Evolutionary conservation across 2,113 vertebrate genomes (phyloP).

Genomic region (Grus americana): DNA sequence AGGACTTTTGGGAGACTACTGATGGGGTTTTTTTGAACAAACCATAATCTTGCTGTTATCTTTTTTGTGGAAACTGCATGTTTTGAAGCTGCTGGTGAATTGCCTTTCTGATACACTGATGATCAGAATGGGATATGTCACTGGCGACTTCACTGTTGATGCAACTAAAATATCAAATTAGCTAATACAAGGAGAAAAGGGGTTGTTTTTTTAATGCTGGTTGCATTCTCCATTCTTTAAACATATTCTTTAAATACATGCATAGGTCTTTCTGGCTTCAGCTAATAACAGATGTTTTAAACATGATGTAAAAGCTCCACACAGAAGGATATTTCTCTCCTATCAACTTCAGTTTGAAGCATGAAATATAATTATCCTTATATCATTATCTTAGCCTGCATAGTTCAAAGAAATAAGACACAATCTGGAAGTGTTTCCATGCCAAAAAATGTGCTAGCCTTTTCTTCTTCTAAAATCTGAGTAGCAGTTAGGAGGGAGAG

Average conservation of each 20-base stretch:
- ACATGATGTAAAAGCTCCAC: slow-evolving; percentile 51
- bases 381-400: slow-evolving; percentile 77
- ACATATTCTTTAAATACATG: slow-evolving; percentile 46
- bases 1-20: background rate
- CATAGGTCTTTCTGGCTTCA: slow-evolving; percentile 60
- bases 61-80: background rate
- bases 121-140: background rate
- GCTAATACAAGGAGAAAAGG: background rate
- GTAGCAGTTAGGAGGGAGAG: background rate
- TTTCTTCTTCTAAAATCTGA: slow-evolving; percentile 67
- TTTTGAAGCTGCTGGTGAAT: background rate
- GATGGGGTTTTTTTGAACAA: background rate
- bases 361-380: slow-evolving; percentile 77
- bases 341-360: slow-evolving; percentile 76
- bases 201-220: background rate
- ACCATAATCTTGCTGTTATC: background rate
- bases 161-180: background rate
- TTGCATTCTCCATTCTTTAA: slow-evolving; percentile 2
- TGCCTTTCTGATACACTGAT: background rate
- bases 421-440: slow-evolving; percentile 78
- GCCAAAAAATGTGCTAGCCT: slow-evolving; percentile 81
- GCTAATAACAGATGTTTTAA: slow-evolving; percentile 66
- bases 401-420: slow-evolving; percentile 79
- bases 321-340: slow-evolving; percentile 70
- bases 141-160: background rate